Evolutionary conservation across 2,888 invertebrate genomes (phyloP).

Genomic region (Drosophila austrosaltans): DNA sequence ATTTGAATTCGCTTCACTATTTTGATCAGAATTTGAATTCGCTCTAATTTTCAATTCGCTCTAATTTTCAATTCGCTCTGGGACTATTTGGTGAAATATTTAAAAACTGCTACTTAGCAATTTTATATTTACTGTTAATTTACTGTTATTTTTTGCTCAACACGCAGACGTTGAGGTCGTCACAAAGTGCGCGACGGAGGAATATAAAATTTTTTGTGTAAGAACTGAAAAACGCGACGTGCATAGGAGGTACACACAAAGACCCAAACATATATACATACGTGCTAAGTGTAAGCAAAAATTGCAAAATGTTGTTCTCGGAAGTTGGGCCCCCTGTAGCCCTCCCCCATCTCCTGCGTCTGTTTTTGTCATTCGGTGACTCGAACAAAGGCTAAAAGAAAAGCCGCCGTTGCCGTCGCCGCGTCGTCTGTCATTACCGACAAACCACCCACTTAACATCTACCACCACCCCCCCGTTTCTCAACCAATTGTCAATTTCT

Average conservation of each 20-base stretch:
- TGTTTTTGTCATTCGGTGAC: slow-evolving; percentile 62
- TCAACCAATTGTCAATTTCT: slow-evolving; percentile 31
- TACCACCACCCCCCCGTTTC: slow-evolving; percentile 9
- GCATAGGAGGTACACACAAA: slow-evolving; percentile 15
- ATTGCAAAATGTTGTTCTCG: slow-evolving; percentile 63
- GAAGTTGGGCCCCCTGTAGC: slow-evolving; percentile 35
- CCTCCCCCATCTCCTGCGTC: slow-evolving; percentile 29
- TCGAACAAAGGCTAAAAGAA: slow-evolving; percentile 50
- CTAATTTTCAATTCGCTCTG: no score
- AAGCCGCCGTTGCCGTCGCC: slow-evolving; percentile 48
- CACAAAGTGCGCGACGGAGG: slow-evolving; percentile 36
- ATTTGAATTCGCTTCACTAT: no score
- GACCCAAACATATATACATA: slow-evolving; percentile 2
- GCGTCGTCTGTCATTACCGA: slow-evolving; percentile 65
- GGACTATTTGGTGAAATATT: no score
- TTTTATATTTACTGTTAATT: no score
- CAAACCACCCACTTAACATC: slow-evolving; percentile 31
- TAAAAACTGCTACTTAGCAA: no score
- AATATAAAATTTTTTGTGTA: slow-evolving; percentile 14
- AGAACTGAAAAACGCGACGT: slow-evolving; percentile 33
- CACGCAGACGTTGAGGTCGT: slow-evolving; percentile 34
- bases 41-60: no score
- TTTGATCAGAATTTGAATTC: no score
- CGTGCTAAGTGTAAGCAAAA: slow-evolving; percentile 43
- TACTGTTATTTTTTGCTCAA: background rate